phyloP scores from a whole-genome alignment of 2,797 vertebrate species.

The Gymnothorax javanicus region DNA sequence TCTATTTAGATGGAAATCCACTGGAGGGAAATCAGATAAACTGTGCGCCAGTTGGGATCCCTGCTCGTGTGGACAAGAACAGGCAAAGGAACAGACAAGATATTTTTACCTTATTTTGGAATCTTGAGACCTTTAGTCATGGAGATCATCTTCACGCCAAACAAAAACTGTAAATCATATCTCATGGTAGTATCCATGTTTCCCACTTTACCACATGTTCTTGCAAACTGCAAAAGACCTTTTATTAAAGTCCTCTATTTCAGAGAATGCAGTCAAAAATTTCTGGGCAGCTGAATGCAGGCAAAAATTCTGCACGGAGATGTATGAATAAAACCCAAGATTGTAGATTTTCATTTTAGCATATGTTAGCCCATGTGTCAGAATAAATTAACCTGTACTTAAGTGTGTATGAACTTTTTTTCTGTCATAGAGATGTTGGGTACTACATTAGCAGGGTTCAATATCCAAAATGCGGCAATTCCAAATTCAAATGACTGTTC shows the following conservation, averaged over 20 bases:
- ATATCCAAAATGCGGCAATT: not conserved
- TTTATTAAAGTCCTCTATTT: not conserved
- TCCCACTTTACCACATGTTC: not conserved
- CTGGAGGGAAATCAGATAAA: conserved; percentile 72
- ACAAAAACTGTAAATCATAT: conserved; percentile 43
- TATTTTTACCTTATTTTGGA: conserved; percentile 73
- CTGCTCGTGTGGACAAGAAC: conserved; percentile 65
- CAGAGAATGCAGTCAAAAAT: not conserved
- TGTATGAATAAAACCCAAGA: not conserved
- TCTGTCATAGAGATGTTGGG: not conserved
- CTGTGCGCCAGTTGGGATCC: conserved; percentile 65
- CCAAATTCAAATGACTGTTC: not conserved
- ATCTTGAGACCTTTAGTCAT: conserved; percentile 68
- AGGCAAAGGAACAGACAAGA: conserved; percentile 56
- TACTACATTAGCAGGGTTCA: not conserved
- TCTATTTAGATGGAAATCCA: conserved; percentile 78
- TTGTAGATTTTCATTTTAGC: not conserved
- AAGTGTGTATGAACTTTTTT: not conserved
- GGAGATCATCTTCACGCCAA: conserved; percentile 50
- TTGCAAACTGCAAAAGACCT: not conserved
- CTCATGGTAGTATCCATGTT: not conserved
- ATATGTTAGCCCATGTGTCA: not conserved
- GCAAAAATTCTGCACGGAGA: not conserved
- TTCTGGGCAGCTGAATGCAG: not conserved
- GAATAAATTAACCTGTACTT: not conserved